A percentile compares a stretch with the other conserved stretches of the same genome.
phyloP scores from a whole-genome alignment of 2,888 invertebrate genomes.

The Rosalia funebris region DNA sequence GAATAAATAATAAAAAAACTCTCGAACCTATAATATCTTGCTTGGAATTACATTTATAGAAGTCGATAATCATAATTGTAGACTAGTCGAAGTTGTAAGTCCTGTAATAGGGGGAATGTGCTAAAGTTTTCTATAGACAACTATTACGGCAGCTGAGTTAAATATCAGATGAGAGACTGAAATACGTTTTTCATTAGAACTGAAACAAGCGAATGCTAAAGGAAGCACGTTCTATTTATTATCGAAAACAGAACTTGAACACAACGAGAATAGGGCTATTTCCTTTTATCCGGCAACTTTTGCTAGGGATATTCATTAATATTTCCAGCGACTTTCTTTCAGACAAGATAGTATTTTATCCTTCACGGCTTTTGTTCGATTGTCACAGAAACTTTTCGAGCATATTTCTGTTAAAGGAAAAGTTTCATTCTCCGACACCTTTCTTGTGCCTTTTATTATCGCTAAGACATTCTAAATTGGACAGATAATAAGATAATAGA shows the following conservation, averaged over 20 bases:
- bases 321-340: conserved; percentile 1
- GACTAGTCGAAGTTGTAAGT: too few species aligned
- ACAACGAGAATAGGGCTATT: neutral
- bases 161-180: neutral
- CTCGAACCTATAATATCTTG: too few species aligned
- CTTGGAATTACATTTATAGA: too few species aligned
- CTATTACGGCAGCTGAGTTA: too few species aligned
- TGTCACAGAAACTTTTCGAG: neutral
- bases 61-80: too few species aligned
- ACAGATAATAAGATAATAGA: conserved; percentile 2
- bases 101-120: too few species aligned
- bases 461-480: neutral
- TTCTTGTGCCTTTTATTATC: neutral
- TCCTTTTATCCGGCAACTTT: neutral
- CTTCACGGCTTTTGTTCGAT: conserved; percentile 1
- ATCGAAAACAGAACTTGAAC: neutral
- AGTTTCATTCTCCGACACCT: conserved; percentile 3
- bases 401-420: conserved; percentile 9
- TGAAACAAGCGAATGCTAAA: neutral
- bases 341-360: neutral
- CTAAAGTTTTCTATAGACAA: too few species aligned
- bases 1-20: too few species aligned
- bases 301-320: neutral
- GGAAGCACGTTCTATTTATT: neutral
- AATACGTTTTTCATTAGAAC: neutral